Evolutionary conservation across 2,888 invertebrate genomes (phyloP).

Genomic region (Diarsia dahlii): DNA sequence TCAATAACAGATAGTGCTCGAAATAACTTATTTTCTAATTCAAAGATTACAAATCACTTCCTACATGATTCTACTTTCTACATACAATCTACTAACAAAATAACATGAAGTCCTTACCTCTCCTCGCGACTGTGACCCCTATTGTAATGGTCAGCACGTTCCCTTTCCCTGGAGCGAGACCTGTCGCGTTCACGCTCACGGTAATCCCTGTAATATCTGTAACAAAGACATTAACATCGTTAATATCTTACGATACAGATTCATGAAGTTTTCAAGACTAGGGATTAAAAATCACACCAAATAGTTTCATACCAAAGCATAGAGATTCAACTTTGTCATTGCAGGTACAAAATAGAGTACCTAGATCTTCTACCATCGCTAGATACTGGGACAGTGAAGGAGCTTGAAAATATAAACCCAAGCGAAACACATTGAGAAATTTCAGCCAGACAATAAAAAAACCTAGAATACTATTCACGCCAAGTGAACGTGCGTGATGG

Average conservation of each 20-base stretch:
- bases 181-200: constrained; percentile 93
- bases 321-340: constrained; percentile 23
- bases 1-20: neutral
- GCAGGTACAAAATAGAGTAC: constrained; percentile 31
- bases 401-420: constrained; percentile 35
- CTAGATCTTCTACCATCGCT: constrained; percentile 38
- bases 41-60: neutral
- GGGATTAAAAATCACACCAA: constrained; percentile 19
- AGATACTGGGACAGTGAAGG: constrained; percentile 18
- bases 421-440: constrained; percentile 37
- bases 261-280: constrained; percentile 5
- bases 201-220: constrained; percentile 91
- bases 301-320: constrained; percentile 40
- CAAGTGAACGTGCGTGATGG: constrained; percentile 52
- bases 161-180: constrained; percentile 95
- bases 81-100: neutral
- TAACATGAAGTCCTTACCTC: constrained; percentile 87
- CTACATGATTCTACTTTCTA: neutral
- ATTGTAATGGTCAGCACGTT: constrained; percentile 93
- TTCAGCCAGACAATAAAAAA: constrained; percentile 28
- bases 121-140: constrained; percentile 95
- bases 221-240: constrained; percentile 63
- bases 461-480: constrained; percentile 48
- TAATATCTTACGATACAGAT: neutral
- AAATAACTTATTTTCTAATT: neutral